Percentiles rank a stretch among this genome's conserved stretches.
Evolutionary conservation across 2,888 invertebrate species (phyloP).

Genomic region (Latrodectus elegans): DNA sequence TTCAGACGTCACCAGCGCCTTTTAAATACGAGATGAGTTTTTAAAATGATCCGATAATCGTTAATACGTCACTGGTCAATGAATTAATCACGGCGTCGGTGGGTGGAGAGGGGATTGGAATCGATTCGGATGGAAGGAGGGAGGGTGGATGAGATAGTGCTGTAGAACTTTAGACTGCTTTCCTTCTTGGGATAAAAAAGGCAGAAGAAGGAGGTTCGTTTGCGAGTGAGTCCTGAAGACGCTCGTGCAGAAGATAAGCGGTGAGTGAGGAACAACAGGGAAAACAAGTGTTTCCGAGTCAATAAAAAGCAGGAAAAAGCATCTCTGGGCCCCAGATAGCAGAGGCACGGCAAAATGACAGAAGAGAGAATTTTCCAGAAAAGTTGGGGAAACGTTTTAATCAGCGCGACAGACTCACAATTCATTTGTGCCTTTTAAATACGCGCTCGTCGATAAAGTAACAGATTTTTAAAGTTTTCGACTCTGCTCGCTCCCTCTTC

Average conservation of each 20-base stretch:
- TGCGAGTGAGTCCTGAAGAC: slow-evolving; percentile 9
- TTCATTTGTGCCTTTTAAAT: slow-evolving; percentile 63
- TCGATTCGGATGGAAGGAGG: slow-evolving; percentile 41
- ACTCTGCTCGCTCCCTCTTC: slow-evolving; percentile 14
- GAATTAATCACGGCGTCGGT: slow-evolving; percentile 59
- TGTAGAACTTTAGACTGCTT: not conserved
- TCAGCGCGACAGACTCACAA: slow-evolving; percentile 66
- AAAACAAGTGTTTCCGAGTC: slow-evolving; percentile 55
- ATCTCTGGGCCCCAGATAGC: slow-evolving; percentile 32
- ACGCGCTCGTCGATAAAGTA: slow-evolving; percentile 63
- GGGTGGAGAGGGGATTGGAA: slow-evolving; percentile 6
- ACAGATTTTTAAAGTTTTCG: slow-evolving; percentile 69
- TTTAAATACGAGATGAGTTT: slow-evolving; percentile 67
- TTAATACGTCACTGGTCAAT: slow-evolving; percentile 66
- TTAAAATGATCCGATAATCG: slow-evolving; percentile 69
- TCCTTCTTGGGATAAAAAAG: not conserved
- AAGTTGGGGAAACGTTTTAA: slow-evolving; percentile 65
- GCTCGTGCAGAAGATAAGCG: too few species aligned
- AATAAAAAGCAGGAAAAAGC: slow-evolving; percentile 65
- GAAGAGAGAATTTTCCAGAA: slow-evolving; percentile 45
- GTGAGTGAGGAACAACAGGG: not conserved
- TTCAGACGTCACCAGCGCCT: slow-evolving; percentile 45
- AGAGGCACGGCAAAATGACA: slow-evolving; percentile 17
- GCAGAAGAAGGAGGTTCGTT: not conserved
- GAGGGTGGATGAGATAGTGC: not conserved